These are phyloP conservation scores for Tetramorium simillimum DNA, from an alignment of 1,140 invertebrate species.

Conservation along the genomic window DNA sequence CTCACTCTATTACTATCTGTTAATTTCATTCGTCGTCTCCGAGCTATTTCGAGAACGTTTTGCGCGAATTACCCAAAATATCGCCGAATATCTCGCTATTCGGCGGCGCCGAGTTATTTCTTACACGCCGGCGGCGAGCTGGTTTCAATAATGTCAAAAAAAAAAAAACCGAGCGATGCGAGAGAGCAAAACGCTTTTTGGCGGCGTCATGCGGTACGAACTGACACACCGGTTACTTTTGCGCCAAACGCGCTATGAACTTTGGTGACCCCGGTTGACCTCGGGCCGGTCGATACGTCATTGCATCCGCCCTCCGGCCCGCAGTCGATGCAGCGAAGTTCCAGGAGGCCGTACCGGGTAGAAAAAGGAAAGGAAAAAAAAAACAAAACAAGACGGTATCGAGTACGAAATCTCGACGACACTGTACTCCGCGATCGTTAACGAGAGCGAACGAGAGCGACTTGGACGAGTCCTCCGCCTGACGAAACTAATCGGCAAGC, in stretches of 20 bases:
- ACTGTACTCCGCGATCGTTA: neutral
- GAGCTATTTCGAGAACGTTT: neutral
- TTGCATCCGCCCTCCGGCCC: slow-evolving; percentile 71
- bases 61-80: neutral
- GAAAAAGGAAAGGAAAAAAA: neutral
- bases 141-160: neutral
- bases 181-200: slow-evolving; percentile 1
- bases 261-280: slow-evolving; percentile 84
- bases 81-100: neutral
- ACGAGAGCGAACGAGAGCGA: neutral
- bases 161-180: neutral
- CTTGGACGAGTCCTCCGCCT: neutral
- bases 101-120: neutral
- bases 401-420: neutral
- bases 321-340: slow-evolving; percentile 63
- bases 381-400: neutral
- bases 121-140: neutral
- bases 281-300: slow-evolving; percentile 82
- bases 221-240: slow-evolving; percentile 59
- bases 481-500: neutral
- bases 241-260: slow-evolving; percentile 81
- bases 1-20: neutral
- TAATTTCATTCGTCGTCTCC: neutral
- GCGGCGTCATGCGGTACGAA: neutral
- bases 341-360: slow-evolving; percentile 34